Base-by-base conservation (phyloP, 2,888 invertebrate species). In the Lucinisca nassula region DNA sequence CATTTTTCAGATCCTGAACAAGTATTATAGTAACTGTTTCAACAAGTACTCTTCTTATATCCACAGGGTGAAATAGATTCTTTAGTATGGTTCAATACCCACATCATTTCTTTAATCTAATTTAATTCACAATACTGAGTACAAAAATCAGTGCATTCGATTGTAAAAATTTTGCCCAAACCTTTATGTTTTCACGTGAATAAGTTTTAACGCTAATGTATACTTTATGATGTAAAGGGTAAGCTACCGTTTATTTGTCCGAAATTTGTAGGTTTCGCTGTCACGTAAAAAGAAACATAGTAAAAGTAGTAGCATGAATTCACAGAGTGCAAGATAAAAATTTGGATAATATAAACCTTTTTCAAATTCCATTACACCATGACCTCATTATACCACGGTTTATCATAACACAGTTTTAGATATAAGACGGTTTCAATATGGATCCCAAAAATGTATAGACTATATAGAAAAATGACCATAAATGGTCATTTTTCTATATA, bases 91-190 rank as follows among this genome's bases (percentile, higher is more conserved):
- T 17, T 45, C 45, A 45, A 17, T 45, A 17, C 45, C 45, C 40
- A 40, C 40, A 40, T 40, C 40, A 40, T 6, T 40, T 14, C 14
- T 40, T 51, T 51, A 21, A 10, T 17, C 24, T 67, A 32, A 67
- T 67, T 67, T 67, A 67, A 32, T 67, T 67, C 6, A 67, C 67
- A 67, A 67, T 67, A 67, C 35, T 32, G 17, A 35, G 67, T 35
- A 45, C 10, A n/a, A 35, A 67, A 67, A 67, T 67, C 35, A n/a
- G 67, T 35, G 67, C 24, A 35, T 67, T 67, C 30, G 67, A 12
- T 21, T 67, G 67, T 67, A 67, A 67, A 67, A 67, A 6, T 67
- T 67, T 67, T 67, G 67, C 67, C 67, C 8, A 67, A 67, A 67
- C 35, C 67, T 35, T 67, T 67, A 67, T 67, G 35, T 67, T 67